Evolutionary conservation across 2,113 vertebrate species (phyloP).

Genomic region (Proteles cristata): DNA sequence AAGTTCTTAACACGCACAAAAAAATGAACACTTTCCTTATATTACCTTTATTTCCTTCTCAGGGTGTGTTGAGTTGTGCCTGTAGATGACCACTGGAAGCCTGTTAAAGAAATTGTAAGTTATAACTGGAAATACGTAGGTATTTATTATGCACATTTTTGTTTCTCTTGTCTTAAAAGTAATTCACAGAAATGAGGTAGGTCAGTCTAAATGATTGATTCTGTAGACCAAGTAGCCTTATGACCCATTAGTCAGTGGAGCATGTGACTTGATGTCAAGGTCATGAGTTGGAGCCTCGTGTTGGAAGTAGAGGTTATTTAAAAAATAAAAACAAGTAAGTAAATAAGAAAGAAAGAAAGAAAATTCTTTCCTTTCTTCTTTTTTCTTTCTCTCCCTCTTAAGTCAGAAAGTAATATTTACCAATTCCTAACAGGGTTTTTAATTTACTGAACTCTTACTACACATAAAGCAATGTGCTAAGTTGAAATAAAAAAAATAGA

Average conservation of each 20-base stretch:
- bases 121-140: background rate
- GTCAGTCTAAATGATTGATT: background rate
- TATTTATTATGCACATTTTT: background rate
- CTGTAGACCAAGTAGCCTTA: background rate
- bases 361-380: background rate
- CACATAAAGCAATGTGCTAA: background rate
- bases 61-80: constrained; percentile 81
- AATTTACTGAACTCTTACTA: background rate
- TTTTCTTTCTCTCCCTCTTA: background rate
- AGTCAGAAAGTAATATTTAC: background rate
- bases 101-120: constrained; percentile 78
- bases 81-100: constrained; percentile 78
- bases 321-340: background rate
- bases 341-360: background rate
- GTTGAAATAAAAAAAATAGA: background rate
- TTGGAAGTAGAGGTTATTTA: background rate
- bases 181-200: background rate
- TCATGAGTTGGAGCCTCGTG: background rate
- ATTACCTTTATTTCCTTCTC: background rate
- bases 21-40: background rate
- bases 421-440: background rate
- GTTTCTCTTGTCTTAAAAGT: background rate
- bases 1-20: background rate
- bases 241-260: background rate
- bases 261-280: background rate